Evolutionary conservation across 2,797 vertebrate genomes (phyloP).

Genomic region (Lagothrix lagotricha): DNA sequence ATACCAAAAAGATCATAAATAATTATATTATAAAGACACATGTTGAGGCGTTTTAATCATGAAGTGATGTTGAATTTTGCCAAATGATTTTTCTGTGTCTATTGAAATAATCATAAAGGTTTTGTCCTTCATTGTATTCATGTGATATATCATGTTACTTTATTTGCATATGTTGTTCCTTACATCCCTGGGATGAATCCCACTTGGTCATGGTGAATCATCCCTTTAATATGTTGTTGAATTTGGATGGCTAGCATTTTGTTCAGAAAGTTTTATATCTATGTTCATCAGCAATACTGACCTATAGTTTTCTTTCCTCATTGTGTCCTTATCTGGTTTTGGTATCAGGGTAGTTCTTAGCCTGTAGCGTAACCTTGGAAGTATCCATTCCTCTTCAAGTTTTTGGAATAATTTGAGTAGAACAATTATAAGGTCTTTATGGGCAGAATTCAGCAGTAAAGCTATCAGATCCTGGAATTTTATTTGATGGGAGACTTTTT

Average conservation of each 20-base stretch:
- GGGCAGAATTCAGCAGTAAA: not conserved
- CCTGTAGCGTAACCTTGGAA: not conserved
- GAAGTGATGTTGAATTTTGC: not conserved
- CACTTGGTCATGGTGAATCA: not conserved
- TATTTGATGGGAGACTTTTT: not conserved
- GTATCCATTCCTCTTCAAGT: not conserved
- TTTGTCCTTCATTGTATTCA: not conserved
- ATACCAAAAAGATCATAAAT: too few species aligned
- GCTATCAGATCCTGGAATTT: not conserved
- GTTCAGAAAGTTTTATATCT: not conserved
- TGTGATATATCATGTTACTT: not conserved
- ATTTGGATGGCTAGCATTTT: not conserved
- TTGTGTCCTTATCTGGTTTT: not conserved
- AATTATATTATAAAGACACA: too few species aligned
- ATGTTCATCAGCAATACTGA: not conserved
- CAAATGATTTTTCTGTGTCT: not conserved
- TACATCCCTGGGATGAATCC: not conserved
- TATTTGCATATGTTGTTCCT: not conserved
- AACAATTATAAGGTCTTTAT: not conserved
- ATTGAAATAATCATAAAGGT: not conserved
- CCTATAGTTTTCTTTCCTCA: not conserved
- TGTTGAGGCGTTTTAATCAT: not conserved
- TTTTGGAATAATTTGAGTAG: not conserved
- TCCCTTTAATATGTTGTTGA: not conserved
- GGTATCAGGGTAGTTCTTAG: not conserved